Percentiles rank a stretch among this genome's conserved stretches.
phyloP scores from a whole-genome alignment of 2,797 vertebrate species.

The Microctenopoma stevenorrisi region DNA sequence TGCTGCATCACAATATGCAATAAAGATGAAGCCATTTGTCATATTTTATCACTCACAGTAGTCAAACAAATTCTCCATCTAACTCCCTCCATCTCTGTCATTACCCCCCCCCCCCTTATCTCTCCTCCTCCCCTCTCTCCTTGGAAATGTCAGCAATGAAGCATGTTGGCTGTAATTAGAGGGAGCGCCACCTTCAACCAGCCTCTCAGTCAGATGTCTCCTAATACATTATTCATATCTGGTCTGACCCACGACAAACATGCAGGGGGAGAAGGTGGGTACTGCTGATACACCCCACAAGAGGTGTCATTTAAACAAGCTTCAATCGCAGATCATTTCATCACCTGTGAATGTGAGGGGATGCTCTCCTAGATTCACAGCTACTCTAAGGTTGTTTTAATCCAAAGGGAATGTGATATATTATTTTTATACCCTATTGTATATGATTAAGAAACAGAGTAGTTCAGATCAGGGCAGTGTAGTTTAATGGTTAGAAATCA shows the following conservation, averaged over 20 bases:
- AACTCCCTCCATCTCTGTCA: slow-evolving; percentile 31
- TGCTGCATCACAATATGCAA: slow-evolving; percentile 19
- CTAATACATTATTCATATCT: slow-evolving; percentile 80
- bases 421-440: not conserved
- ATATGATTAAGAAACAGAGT: not conserved
- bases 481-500: no score
- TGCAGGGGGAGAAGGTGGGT: slow-evolving; percentile 59
- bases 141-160: slow-evolving; percentile 68
- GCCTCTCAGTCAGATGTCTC: slow-evolving; percentile 73
- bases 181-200: slow-evolving; percentile 71
- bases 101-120: slow-evolving; percentile 3
- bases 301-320: slow-evolving; percentile 65
- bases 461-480: not conserved
- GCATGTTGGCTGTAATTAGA: slow-evolving; percentile 76
- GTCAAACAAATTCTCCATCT: slow-evolving; percentile 42
- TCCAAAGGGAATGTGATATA: slow-evolving; percentile 1
- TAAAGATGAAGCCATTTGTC: slow-evolving; percentile 32
- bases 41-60: slow-evolving; percentile 42
- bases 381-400: slow-evolving; percentile 19
- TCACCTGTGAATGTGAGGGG: slow-evolving; percentile 36
- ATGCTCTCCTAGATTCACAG: slow-evolving; percentile 16
- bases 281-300: slow-evolving; percentile 54
- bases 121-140: slow-evolving; percentile 13
- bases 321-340: slow-evolving; percentile 58
- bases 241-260: slow-evolving; percentile 70